These are phyloP conservation scores for Cheumatopsyche charites DNA, from an alignment of 1,140 invertebrate genomes.

Conservation along the genomic window DNA sequence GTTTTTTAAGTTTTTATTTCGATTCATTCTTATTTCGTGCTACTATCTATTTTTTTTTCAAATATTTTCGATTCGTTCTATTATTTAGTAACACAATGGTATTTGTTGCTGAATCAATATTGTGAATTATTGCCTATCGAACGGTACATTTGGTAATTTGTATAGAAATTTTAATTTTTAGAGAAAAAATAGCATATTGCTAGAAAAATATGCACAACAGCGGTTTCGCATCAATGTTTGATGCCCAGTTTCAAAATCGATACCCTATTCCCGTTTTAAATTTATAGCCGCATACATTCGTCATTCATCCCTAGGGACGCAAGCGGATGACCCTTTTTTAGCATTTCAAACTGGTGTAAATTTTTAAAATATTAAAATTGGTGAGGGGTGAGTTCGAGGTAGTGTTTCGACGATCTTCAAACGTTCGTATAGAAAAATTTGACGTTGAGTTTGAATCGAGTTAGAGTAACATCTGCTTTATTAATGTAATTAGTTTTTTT, in stretches of 20 bases:
- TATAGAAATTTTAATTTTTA: too few species aligned
- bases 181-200: too few species aligned
- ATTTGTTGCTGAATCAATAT: slow-evolving; percentile 18
- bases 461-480: too few species aligned
- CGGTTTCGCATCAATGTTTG: slow-evolving; percentile 36
- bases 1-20: slow-evolving; percentile 25
- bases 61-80: neutral
- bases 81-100: neutral
- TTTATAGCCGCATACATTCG: slow-evolving; percentile 44
- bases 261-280: slow-evolving; percentile 47
- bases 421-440: too few species aligned
- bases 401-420: slow-evolving; percentile 16
- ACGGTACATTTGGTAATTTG: neutral
- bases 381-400: slow-evolving; percentile 9
- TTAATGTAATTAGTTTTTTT: too few species aligned
- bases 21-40: neutral
- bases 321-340: slow-evolving; percentile 42
- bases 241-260: slow-evolving; percentile 45
- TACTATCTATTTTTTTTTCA: too few species aligned
- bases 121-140: slow-evolving; percentile 13
- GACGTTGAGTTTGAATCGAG: too few species aligned
- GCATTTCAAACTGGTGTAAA: slow-evolving; percentile 46
- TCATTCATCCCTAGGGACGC: slow-evolving; percentile 42
- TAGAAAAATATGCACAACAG: too few species aligned
- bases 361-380: slow-evolving; percentile 48